Base-by-base conservation (phyloP, 2,113 vertebrate species). In the Leptobrachium ailaonicum region DNA sequence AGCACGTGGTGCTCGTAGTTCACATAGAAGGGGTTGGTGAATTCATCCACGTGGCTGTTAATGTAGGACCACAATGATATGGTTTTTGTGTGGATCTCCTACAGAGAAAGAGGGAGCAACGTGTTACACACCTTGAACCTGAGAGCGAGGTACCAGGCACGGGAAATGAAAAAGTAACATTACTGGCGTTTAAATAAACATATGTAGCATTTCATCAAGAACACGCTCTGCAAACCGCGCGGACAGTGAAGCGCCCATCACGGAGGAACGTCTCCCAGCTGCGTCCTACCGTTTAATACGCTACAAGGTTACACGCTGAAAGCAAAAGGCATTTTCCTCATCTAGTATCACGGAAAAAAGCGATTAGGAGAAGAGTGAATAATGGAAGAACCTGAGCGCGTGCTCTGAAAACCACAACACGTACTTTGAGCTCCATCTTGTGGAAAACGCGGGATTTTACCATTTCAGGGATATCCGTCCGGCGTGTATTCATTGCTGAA, bases 1-100 rank as follows among this genome's bases (percentile, higher is more conserved):
- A 99, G 89, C 10, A 98, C 94, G 0, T 98, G 96, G 87, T 97
- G 93, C 84, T 96, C 91, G 47, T 98, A 98, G 87, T 97, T 94
- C 3, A 97, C 94, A 10, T 95, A 99, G 86, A 99, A 98, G 3
- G 98, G 97, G 83, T 98, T 99, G 77, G 92, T 95, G 88, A 99
- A 99, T 84, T 99, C 96, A 75, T 98, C 96, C 0, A 92, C 79
- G 66, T 98, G 97, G 84, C 96, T 99, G 90, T 99, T 99, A 69
- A 97, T 87, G 54, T 96, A 97, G 64, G 98, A 99, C 97, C 97
- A 99, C 60, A 99, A 86, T 0, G 98, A 98, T 40, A 95, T 5
- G 0, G 97, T 97, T 85, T 88, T 94, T 79, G 90, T 90, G 76
- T 89, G 92, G 63, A 97, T 76, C 80, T 95, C 96, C 98, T 99